Evolutionary conservation across 2,113 vertebrate genomes (phyloP).

Genomic region (Mirounga angustirostris): DNA sequence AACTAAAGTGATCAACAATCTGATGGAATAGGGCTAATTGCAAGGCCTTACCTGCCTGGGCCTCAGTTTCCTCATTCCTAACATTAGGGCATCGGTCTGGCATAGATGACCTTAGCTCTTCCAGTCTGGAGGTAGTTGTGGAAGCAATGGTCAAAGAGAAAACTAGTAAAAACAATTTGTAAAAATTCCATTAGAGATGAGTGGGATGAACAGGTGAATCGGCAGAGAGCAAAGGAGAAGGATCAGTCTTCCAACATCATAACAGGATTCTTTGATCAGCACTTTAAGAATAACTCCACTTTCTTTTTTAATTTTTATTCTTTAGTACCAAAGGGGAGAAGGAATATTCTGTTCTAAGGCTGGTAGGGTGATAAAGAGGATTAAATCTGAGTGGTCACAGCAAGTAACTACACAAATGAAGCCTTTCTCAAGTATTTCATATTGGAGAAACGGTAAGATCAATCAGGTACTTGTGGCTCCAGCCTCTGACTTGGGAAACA

Average conservation of each 20-base stretch:
- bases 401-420: not conserved
- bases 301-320: not conserved
- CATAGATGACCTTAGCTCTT: not conserved
- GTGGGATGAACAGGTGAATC: not conserved
- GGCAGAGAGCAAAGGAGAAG: not conserved
- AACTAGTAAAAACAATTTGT: not conserved
- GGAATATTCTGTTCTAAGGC: not conserved
- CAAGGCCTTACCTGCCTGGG: not conserved
- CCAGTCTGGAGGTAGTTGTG: not conserved
- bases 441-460: not conserved
- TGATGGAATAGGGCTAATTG: not conserved
- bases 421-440: not conserved
- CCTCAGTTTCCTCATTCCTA: not conserved
- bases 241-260: not conserved
- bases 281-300: not conserved
- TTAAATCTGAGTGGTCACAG: not conserved
- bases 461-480: fast-evolving
- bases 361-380: not conserved
- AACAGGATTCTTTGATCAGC: not conserved
- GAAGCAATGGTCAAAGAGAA: constrained; percentile 5
- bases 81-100: not conserved
- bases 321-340: constrained; percentile 7
- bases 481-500: not conserved
- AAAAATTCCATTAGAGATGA: not conserved
- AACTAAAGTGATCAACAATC: not conserved